phyloP scores from a whole-genome alignment of 2,797 vertebrate species.

The Myiothlypis chrysogaster region DNA sequence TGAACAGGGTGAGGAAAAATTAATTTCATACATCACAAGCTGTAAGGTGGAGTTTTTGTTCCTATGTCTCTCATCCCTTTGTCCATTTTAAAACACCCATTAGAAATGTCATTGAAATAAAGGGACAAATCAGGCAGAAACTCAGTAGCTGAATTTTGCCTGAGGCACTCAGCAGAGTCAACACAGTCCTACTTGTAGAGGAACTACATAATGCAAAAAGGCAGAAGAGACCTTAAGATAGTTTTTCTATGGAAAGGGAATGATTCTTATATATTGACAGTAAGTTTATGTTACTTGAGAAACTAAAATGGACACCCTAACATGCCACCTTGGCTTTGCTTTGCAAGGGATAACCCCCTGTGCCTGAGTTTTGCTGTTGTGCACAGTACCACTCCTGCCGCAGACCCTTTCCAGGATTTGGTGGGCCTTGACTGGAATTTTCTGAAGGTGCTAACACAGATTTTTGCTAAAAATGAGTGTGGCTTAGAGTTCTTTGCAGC shows the following conservation, averaged over 20 bases:
- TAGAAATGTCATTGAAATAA: background rate
- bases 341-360: background rate
- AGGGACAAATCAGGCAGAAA: slow-evolving; percentile 20
- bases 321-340: background rate
- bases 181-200: background rate
- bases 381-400: background rate
- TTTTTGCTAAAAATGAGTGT: background rate
- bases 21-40: background rate
- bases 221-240: background rate
- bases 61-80: background rate
- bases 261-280: background rate
- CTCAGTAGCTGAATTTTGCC: slow-evolving; percentile 1
- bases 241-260: background rate
- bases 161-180: background rate
- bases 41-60: background rate
- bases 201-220: background rate
- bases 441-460: background rate
- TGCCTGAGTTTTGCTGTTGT: background rate
- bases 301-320: background rate
- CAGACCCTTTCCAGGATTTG: background rate
- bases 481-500: background rate
- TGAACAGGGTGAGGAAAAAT: background rate
- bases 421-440: background rate
- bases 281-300: background rate
- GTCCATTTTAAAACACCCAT: background rate